Evolutionary conservation across 2,888 invertebrate genomes (phyloP).

Genomic region (Spodoptera picta): DNA sequence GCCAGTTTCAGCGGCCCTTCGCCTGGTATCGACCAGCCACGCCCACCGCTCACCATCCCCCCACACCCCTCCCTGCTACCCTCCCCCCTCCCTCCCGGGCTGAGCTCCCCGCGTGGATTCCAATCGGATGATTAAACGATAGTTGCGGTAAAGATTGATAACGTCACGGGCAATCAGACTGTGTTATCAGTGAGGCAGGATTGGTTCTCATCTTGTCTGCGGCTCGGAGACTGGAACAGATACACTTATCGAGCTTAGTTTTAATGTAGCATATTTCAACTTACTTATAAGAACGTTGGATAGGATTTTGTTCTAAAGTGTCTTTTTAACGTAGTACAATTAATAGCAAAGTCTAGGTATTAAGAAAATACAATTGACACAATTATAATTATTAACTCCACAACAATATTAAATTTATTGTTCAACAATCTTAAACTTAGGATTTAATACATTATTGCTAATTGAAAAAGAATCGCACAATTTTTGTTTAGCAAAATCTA

Average conservation of each 20-base stretch:
- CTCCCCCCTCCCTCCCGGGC: conserved; percentile 10
- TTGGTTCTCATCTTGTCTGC: neutral
- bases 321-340: too few relatives aligned
- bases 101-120: conserved; percentile 29
- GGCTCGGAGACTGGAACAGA: conserved; percentile 1
- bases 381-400: too few relatives aligned
- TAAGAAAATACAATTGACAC: too few relatives aligned
- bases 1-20: conserved; percentile 43
- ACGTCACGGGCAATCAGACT: conserved; percentile 20
- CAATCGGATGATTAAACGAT: conserved; percentile 41
- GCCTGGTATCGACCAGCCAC: conserved; percentile 54
- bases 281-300: too few relatives aligned
- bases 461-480: too few relatives aligned
- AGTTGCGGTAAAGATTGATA: conserved; percentile 41
- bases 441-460: too few relatives aligned
- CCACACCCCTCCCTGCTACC: neutral
- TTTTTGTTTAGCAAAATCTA: conserved; percentile 6
- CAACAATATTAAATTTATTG: too few relatives aligned
- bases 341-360: too few relatives aligned
- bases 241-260: neutral
- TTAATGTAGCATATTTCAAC: too few relatives aligned
- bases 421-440: too few relatives aligned
- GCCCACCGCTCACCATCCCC: conserved; percentile 36
- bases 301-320: too few relatives aligned
- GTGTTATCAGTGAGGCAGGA: conserved; percentile 16